phyloP scores from a whole-genome alignment of 1,140 invertebrate species.

The Copidosoma floridanum region DNA sequence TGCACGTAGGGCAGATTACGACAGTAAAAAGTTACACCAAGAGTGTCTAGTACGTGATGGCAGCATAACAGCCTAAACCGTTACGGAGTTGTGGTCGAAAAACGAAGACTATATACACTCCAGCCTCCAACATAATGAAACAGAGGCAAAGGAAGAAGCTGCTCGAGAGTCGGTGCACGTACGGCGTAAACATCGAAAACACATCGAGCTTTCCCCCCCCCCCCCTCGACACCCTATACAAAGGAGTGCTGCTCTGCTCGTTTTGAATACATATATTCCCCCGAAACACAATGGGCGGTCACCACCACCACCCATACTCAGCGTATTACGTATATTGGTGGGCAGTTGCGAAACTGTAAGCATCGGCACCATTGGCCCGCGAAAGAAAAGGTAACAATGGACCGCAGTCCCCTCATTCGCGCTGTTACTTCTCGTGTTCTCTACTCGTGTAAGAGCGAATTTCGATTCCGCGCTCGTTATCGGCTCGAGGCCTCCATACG shows the following conservation, averaged over 20 bases:
- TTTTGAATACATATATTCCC: slow-evolving; percentile 42
- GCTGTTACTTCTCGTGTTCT: neutral
- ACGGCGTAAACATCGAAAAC: slow-evolving; percentile 36
- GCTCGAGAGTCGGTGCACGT: slow-evolving; percentile 38
- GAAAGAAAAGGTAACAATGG: slow-evolving; percentile 40
- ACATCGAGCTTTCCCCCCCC: slow-evolving; percentile 35
- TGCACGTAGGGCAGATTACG: too few species aligned
- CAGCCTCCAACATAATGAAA: too few species aligned
- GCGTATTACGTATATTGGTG: slow-evolving; percentile 32
- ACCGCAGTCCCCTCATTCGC: slow-evolving; percentile 27
- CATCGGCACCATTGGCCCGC: slow-evolving; percentile 26
- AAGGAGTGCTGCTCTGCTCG: slow-evolving; percentile 39
- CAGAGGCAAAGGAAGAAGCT: too few species aligned
- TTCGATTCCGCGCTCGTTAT: slow-evolving; percentile 28
- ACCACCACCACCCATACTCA: slow-evolving; percentile 22
- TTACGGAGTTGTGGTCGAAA: too few species aligned
- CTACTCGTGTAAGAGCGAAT: slow-evolving; percentile 24
- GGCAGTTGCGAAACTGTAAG: slow-evolving; percentile 41
- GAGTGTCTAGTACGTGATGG: neutral
- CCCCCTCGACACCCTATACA: slow-evolving; percentile 38
- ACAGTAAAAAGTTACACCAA: too few species aligned
- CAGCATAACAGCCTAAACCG: slow-evolving; percentile 30
- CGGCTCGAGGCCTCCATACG: neutral
- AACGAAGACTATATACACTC: too few species aligned
- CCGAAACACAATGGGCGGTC: slow-evolving; percentile 36